Evolutionary conservation across 2,113 vertebrate genomes (phyloP), one percentile per base, ranked within the genome.

Genomic region (Silurus meridionalis): DNA sequence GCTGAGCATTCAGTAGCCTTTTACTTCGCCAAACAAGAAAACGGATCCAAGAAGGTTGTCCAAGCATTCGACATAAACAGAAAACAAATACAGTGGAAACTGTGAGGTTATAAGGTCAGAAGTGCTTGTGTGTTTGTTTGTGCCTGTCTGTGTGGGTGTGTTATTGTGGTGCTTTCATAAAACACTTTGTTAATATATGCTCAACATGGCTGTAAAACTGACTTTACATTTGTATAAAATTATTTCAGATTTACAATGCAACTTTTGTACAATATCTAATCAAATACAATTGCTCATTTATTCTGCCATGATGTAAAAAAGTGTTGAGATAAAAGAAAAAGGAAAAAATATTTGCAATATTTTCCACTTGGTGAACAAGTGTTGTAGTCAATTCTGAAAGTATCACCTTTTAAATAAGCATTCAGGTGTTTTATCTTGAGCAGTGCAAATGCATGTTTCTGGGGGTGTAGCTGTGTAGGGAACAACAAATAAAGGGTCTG

Each of bases 1-100:
- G 55, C 60, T 84, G 75, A 71, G 69, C 80, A 55, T 82, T 80
- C 72, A 85, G 58, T 14, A 60, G 17, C 37, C 55, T 80, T 84
- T 84, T 84, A 79, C 75, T 37, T 83, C 81, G 55, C 75, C 87
- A 83, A 83, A 87, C 81, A 57, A 89, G 84, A 89, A 89, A 82
- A 81, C 14, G 55, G 52, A 84, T 80, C 82, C 75, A 85, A 57
- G 28, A 52, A 74, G 55, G 52, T 52, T 71, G 64, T 74, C 55
- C 69, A 72, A 28, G 63, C 55, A 4, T 86, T 79, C 21, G 28
- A 28, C 64, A 23, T 64, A 87, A n/a, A 71, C 86, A 72, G 64
- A 72, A 87, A 78, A 86, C 84, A 89, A 87, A 85, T 83, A 89
- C 83, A 79, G 46, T 67, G 25, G 80, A 85, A 82, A 79, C 67